Conservation (phyloP, 2,888 invertebrate genomes). For the Ptilodon capucinus region DNA sequence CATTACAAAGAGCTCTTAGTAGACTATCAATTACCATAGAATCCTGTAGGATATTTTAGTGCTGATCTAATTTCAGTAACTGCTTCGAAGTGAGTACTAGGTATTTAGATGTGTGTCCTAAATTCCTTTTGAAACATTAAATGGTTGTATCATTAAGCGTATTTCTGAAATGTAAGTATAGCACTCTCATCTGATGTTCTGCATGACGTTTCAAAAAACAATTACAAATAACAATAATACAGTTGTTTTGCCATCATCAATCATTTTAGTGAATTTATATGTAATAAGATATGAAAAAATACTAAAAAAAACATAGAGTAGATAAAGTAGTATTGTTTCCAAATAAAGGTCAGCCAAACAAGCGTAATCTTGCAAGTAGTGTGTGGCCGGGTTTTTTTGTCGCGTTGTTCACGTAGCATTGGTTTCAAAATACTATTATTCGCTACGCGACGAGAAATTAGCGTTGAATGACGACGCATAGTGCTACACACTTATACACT, state of each 20-base stretch:
- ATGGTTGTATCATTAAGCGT: constrained; percentile 63
- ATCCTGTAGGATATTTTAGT: constrained; percentile 49
- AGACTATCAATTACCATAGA: constrained; percentile 48
- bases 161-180: constrained; percentile 58
- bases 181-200: constrained; percentile 40
- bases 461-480: too few species aligned
- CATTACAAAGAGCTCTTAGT: constrained; percentile 47
- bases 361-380: too few species aligned
- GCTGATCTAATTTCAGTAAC: constrained; percentile 48
- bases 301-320: constrained; percentile 62
- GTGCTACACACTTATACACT: too few species aligned
- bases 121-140: constrained; percentile 47
- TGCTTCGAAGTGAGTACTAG: constrained; percentile 58
- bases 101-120: constrained; percentile 62
- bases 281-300: constrained; percentile 48
- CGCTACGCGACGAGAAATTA: too few species aligned
- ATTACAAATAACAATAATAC: constrained; percentile 39
- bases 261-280: constrained; percentile 49
- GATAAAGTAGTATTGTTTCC: constrained; percentile 68
- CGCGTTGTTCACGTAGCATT: too few species aligned
- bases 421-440: too few species aligned
- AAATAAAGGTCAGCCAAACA: constrained; percentile 33
- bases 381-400: too few species aligned
- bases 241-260: constrained; percentile 49
- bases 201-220: constrained; percentile 35